Evolutionary conservation across 2,888 invertebrate species (phyloP), one percentile per base, ranked within the genome.

Genomic region (Hypselothyrea guttata): DNA sequence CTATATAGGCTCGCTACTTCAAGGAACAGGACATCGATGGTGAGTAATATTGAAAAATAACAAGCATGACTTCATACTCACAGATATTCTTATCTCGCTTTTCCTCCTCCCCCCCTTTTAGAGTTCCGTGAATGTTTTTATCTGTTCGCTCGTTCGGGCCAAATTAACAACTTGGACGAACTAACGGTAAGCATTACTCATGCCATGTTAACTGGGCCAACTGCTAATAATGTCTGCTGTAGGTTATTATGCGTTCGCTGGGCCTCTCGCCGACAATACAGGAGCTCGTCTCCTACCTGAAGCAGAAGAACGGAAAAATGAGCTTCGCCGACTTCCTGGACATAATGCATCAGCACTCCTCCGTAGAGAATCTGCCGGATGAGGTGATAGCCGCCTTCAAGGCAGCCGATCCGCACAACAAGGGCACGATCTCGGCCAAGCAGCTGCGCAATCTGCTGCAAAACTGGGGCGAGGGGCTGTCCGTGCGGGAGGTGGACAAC

Each of bases 121-220:
- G 98, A 98, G 90, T 98, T 97, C 90, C 94, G 97, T 86, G 98
- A 98, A 91, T 98, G 98, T 86, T 98, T 98, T 91, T 97, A 97
- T 89, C 91, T 98, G 51, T 98, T 97, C 88, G 97, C 98, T 0
- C 92, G 96, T 41, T 95, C 95, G 30, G 97, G 97, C 0, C 95
- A 95, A 89, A 97, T 98, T 48, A 94, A 94, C 12, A 95, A 95
- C 0, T 90, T 97, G 68, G 97, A 98, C 87, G 97, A 98, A 89
- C 90, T 98, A 57, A 97, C 97, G 0, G 94, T 82, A 57, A 72
- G 72, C 47, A 48, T 34, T 31, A 60, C 15, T 58, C 47, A 40
- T 40, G 8, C 13, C 11, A 8, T 16, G 15, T n/a, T n/a, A 4
- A 18, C 9, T 27, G 7, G 37, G 22, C 15, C 1, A 27, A 44